Percentiles rank a stretch among this genome's conserved stretches.
These are phyloP conservation scores for Tenthredo scrophulariae DNA, from an alignment of 2,888 invertebrate species.

Conservation along the genomic window DNA sequence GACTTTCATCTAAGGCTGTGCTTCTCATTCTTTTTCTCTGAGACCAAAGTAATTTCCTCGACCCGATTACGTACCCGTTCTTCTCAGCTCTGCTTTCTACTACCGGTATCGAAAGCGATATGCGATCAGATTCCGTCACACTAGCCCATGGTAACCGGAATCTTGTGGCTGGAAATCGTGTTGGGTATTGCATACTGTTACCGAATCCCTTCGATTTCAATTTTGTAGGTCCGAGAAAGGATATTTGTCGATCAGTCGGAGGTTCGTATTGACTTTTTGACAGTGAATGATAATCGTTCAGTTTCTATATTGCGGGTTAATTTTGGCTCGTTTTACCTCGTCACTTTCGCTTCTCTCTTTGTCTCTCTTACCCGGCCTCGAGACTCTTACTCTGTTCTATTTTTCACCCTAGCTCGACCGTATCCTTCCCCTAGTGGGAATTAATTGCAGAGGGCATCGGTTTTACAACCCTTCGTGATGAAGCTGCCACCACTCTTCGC, in stretches of 20 bases:
- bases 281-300: neutral
- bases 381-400: conserved; percentile 60
- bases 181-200: neutral
- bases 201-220: neutral
- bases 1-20: neutral
- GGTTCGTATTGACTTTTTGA: neutral
- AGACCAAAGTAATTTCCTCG: neutral
- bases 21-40: neutral
- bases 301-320: neutral
- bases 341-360: conserved; percentile 39
- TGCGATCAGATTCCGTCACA: neutral
- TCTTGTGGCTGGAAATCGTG: conserved; percentile 11
- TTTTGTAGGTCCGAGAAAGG: neutral
- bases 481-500: conserved; percentile 17
- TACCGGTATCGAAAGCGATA: conserved; percentile 8
- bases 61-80: conserved; percentile 2
- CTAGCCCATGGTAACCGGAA: neutral
- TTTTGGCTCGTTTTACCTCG: conserved; percentile 25
- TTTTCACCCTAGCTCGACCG: conserved; percentile 57
- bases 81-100: neutral
- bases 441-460: conserved; percentile 61
- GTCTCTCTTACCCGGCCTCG: conserved; percentile 56
- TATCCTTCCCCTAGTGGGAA: conserved; percentile 58
- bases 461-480: conserved; percentile 47
- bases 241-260: neutral